A percentile compares a stretch with the other conserved stretches of the same genome.
These are phyloP conservation scores for Temnothorax longispinosus DNA, from an alignment of 1,140 invertebrate species.

Conservation along the genomic window DNA sequence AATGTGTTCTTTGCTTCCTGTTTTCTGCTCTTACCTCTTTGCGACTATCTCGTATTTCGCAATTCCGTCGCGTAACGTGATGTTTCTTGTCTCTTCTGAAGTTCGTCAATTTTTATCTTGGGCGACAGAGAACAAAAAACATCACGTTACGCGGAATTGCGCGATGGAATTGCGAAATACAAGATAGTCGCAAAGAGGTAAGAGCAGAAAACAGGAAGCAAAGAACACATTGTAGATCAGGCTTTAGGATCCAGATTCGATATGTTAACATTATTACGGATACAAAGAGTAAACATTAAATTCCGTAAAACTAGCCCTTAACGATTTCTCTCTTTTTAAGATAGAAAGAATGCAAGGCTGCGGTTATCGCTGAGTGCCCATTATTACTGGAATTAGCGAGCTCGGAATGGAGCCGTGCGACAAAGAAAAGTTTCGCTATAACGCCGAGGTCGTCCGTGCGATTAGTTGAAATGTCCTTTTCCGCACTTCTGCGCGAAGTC, in stretches of 20 bases:
- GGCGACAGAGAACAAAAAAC: no score
- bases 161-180: no score
- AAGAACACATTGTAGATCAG: no score
- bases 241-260: background rate
- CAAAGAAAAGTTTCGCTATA: conserved; percentile 26
- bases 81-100: no score
- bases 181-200: no score
- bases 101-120: no score
- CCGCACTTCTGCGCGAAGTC: background rate
- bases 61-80: no score
- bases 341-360: background rate
- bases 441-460: background rate
- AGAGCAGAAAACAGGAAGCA: no score
- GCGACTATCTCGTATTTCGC: no score
- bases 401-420: background rate
- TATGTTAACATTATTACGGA: background rate
- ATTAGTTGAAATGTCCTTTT: background rate
- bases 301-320: background rate
- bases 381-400: background rate
- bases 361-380: background rate
- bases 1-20: no score
- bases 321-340: background rate
- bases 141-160: no score
- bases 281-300: background rate
- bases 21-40: no score